Evolutionary conservation across 2,113 vertebrate genomes (phyloP).

Genomic region (Melanocharis versteri): DNA sequence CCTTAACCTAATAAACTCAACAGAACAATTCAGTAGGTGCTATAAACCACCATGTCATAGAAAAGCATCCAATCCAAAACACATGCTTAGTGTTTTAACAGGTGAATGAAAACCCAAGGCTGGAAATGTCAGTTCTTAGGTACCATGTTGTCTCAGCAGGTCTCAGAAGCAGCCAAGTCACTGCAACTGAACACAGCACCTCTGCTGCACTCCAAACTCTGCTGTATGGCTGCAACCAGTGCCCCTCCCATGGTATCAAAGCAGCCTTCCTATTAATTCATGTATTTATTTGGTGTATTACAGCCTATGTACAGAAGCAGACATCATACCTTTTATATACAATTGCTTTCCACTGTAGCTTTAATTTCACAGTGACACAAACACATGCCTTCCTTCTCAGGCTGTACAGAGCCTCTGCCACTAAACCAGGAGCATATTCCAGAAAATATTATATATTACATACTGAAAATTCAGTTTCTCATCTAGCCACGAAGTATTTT

Average conservation of each 20-base stretch:
- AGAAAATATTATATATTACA: neutral
- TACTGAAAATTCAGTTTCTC: neutral
- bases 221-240: neutral
- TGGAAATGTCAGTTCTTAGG: neutral
- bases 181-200: neutral
- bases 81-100: neutral
- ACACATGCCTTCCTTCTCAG: neutral
- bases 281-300: neutral
- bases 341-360: neutral
- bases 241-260: neutral
- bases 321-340: neutral
- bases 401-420: neutral
- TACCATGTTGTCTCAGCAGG: neutral
- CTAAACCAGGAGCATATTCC: neutral
- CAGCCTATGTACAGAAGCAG: neutral
- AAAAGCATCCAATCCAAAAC: neutral
- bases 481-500: neutral
- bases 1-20: neutral
- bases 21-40: neutral
- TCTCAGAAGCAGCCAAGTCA: neutral
- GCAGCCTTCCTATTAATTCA: neutral
- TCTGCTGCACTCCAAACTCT: neutral
- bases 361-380: neutral
- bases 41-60: neutral
- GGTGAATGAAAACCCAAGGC: rapidly evolving